Base-by-base conservation (phyloP, 2,888 invertebrate genomes). In the Pterobdella sp. region DNA sequence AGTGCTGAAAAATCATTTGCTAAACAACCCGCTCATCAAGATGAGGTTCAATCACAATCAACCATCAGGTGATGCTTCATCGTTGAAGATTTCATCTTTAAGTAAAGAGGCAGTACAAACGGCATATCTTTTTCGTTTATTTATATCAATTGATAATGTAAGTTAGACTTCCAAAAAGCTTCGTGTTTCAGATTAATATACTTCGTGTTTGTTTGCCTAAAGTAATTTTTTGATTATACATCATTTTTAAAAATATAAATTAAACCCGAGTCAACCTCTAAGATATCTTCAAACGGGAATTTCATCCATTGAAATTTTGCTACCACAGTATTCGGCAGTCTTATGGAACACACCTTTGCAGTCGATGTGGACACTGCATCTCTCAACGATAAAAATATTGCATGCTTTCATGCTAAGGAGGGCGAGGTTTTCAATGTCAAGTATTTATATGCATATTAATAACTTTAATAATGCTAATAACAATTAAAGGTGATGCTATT, bases 11-110 rank as follows among this genome's bases (percentile, higher is more conserved):
- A 56, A 56, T 26, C 60, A 56, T 22, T 26, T 56, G 18, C n/a
- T 26, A 56, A 7, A 22, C 4, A 22, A 56, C 3, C n/a, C 14
- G n/a, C 18, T 26, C 60, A 56, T 56, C 60, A 56, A 56, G 26
- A 56, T 56, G 60, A 56, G 60, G 60, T 56, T 56, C 60, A 56
- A 56, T n/a, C 60, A n/a, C n/a, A 22, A 56, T n/a, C 60, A 56
- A 56, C 14, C 7, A 14, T 22, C n/a, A 22, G 60, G 60, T 56
- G 7, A 26, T 42, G 10, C 18, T 42, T 42, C 18, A 26, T 22
- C 60, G n/a, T n/a, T 22, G n/a, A 18, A 26, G 4, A 22, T 26
- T 56, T n/a, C 7, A 56, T 56, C n/a, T n/a, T n/a, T n/a, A n/a
- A n/a, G n/a, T n/a, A n/a, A n/a, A n/a, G n/a, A n/a, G n/a, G n/a